Evolutionary conservation across 2,888 invertebrate species (phyloP), one percentile per base, ranked within the genome.

Genomic region (Acleris holmiana): DNA sequence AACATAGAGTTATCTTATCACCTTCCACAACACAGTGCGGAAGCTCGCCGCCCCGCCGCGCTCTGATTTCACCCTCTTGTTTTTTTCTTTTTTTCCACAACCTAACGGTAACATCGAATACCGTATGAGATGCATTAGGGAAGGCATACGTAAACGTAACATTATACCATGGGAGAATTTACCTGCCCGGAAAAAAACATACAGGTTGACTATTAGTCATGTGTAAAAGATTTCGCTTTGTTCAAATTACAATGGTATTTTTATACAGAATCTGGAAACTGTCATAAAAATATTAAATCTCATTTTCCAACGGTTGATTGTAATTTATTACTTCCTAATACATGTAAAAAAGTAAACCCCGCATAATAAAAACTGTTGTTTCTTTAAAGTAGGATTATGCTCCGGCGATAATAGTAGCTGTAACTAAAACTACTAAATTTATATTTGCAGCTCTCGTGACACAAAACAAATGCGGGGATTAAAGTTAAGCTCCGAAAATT

Each of bases 91-190:
- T 81, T 79, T 73, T 76, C 68, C 67, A 55, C 78, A 72, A 85
- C 84, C 89, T 91, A 91, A 91, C 91, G 88, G 91, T 84, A 86
- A 73, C 49, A 47, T 74, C 59, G 62, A 71, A 73, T 82, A 85
- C 80, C 83, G 83, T 82, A 79, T 74, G 73, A 58, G 66, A 58
- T 64, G 59, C 59, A 67, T 62, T 61, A 58, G 66, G 61, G 25
- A 51, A n/a, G 48, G 67, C 68, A 70, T 67, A 69, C 67, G 73
- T 73, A 75, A 75, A 69, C 67, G 73, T 73, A 75, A 75, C 67
- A 68, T 70, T 70, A 72, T 56, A 73, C 69, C 68, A 55, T 67
- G 68, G 69, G 70, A 55, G 69, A 68, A 70, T 70, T 67, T 77
- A 75, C 76, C 76, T 77, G 77, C 71, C 68, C 67, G 62, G 68